Base-by-base conservation (phyloP, 2,113 vertebrate genomes). In the Orientallactaga bullata region DNA sequence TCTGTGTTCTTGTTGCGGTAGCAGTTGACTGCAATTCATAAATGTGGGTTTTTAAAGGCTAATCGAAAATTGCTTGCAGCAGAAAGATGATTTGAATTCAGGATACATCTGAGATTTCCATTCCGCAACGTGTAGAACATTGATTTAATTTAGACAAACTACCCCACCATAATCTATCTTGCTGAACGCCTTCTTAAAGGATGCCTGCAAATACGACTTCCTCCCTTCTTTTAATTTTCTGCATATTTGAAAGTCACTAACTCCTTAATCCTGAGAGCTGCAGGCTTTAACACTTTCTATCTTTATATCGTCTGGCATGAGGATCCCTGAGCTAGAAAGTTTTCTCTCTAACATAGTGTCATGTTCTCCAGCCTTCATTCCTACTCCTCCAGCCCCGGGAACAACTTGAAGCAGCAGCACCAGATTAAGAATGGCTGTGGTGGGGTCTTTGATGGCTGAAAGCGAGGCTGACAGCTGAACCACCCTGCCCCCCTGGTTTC, bases 61-160 rank as follows among this genome's bases (percentile, higher is more conserved):
- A 90, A 96, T 95, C 81, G 79, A 77, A 95, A 95, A 95, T 84
- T 85, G 79, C 88, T 93, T 83, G 35, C 68, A 37, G 26, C 39
- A 88, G 81, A 91, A 96, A 96, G 93, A 91, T 83, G 32, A 94
- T 81, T 93, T 68, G 82, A 95, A 92, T 92, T 90, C 42, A 88
- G 90, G 90, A 76, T 93, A 74, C 91, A 95, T 63, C 92, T 85
- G 74, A 96, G 91, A 94, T 90, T 92, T 90, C 17, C 68, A 88
- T 80, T 90, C 90, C 72, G 74, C 16, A 5, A 85, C 24, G 35
- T 74, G 77, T 85, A 91, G 88, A 86, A 90, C 74, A 63, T 20
- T 85, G 88, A 90, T 91, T 93, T 96, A 85, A 96, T 96, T 95
- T 90, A 96, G 95, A 94, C 94, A 91, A 95, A 94, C 82, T 68